These are phyloP conservation scores for Apostichopus parvimensis DNA, from an alignment of 35 echinoderm and acorn worm genomes.

Conservation along the genomic window DNA sequence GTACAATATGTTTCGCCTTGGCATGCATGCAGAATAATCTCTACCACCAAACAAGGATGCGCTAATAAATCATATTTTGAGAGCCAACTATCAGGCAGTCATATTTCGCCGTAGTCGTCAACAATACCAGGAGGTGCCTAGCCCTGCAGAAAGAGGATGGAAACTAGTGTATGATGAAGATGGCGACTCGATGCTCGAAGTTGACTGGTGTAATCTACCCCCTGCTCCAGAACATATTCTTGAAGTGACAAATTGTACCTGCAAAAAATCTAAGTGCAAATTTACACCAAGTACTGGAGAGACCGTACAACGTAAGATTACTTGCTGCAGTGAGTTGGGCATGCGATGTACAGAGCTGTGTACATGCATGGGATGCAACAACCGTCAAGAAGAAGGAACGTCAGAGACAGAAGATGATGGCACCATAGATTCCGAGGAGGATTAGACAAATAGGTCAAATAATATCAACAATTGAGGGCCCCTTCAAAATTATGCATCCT, in stretches of 20 bases:
- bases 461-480: too few relatives aligned
- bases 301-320: too few relatives aligned
- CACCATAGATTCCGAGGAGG: too few relatives aligned
- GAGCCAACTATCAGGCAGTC: constrained; percentile 63
- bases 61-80: constrained; percentile 50
- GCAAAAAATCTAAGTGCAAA: constrained; percentile 31
- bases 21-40: constrained; percentile 36
- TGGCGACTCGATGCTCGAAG: not conserved
- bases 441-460: too few relatives aligned
- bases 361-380: too few relatives aligned
- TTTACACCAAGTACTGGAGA: too few relatives aligned
- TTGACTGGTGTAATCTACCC: constrained; percentile 65
- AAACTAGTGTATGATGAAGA: constrained; percentile 31
- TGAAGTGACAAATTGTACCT: constrained; percentile 63
- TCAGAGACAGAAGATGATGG: too few relatives aligned
- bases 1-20: constrained; percentile 55
- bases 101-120: constrained; percentile 44
- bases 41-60: constrained; percentile 74
- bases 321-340: too few relatives aligned
- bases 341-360: too few relatives aligned
- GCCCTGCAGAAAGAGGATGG: constrained; percentile 56
- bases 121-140: constrained; percentile 21
- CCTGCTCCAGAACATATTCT: constrained; percentile 59
- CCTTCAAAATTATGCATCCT: too few relatives aligned
- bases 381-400: too few relatives aligned